Base-by-base conservation (phyloP, 2,797 vertebrate species). In the Pithecia hirsuta region DNA sequence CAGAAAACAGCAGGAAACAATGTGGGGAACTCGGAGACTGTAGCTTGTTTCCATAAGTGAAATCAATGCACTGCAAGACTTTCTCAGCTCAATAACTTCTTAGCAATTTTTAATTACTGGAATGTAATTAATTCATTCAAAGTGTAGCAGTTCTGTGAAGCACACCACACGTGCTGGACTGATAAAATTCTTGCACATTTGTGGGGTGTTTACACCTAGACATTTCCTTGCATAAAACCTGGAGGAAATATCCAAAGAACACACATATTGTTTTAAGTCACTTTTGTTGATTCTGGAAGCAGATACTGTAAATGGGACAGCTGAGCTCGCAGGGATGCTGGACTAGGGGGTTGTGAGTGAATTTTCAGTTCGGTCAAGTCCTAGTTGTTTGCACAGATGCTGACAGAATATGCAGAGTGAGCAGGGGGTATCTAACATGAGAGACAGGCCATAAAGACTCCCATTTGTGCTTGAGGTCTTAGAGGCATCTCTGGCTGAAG, bases 91-190 rank as follows among this genome's bases (percentile, higher is more conserved):
- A 89, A 80, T 97, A 96, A 94, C 91, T 96, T 97, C 94, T 97
- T 97, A 98, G 95, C 96, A 95, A 80, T 94, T 97, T 98, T 97
- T 97, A 98, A 98, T 97, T 97, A 97, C 96, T 57, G 48, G 89
- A 22, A 94, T 95, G 76, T 97, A 97, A 97, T 97, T 96, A 97
- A 97, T 97, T 97, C 81, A 67, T 89, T 86, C 85, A 64, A 87
- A 97, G 79, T 20, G 61, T 39, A 57, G 81, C 26, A 0, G 74
- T 82, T 93, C 89, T 92, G 89, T 67, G 90, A 76, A 74, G 81
- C 92, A 67, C 91, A 44, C 50, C 59, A 36, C 67, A 76, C 52
- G 0, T 41, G 74, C 91, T n/a, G 46, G 57, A 50, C 94, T n/a
- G 97, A 96, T 88, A 95, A 95, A 33, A 70, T 67, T 59, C 74